Conservation (phyloP, 2,113 vertebrate species). For the Eulemur macaco region DNA sequence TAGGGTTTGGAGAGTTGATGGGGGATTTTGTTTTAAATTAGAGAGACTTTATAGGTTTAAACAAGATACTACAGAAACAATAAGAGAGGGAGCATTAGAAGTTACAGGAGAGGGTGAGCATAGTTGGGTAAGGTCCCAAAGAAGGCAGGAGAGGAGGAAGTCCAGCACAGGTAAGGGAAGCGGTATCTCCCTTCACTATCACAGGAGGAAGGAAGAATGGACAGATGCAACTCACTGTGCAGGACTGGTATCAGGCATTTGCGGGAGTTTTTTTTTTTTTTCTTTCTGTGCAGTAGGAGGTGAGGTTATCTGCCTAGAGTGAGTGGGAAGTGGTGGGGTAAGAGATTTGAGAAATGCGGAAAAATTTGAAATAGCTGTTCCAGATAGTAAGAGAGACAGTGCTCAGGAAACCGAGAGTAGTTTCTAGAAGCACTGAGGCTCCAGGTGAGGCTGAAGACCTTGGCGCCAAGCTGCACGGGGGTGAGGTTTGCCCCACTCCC, state of each 20-base stretch:
- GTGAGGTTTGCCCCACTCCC: not conserved
- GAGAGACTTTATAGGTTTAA: not conserved
- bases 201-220: not conserved
- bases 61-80: not conserved
- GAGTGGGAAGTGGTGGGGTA: conserved; percentile 1
- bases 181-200: too few species aligned
- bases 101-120: not conserved
- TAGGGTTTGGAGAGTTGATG: not conserved
- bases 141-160: not conserved
- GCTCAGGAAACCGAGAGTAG: not conserved
- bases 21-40: not conserved
- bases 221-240: not conserved
- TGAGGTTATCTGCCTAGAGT: not conserved
- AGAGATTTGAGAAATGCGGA: not conserved
- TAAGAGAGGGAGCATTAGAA: not conserved
- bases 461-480: not conserved
- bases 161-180: not conserved
- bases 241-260: not conserved
- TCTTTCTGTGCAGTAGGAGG: not conserved
- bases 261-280: not conserved
- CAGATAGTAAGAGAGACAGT: not conserved
- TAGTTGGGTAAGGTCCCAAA: not conserved
- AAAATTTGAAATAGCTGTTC: not conserved
- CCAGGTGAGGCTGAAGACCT: not conserved
- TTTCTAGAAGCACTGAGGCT: not conserved